Conservation (phyloP, 2,797 vertebrate genomes). For the Hoplostethus mediterraneus region DNA sequence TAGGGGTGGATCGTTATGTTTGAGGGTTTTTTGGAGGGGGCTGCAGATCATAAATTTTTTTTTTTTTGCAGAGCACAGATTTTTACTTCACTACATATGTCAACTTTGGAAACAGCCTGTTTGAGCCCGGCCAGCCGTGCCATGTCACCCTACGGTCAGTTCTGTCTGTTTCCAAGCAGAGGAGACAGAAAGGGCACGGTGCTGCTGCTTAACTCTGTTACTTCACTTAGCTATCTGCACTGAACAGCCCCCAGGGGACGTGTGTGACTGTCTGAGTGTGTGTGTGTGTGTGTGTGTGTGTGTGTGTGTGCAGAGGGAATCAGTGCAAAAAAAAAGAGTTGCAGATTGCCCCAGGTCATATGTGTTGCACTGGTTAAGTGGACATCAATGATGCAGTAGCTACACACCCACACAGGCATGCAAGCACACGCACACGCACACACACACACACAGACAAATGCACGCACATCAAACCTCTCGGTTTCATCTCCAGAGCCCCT, state of each 20-base stretch:
- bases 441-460: not conserved
- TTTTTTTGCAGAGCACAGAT: no score
- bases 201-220: conserved; percentile 59
- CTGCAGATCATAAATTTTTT: no score
- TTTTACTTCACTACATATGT: not conserved
- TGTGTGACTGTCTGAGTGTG: conserved; percentile 10
- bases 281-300: conserved; percentile 13
- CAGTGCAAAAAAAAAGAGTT: conserved; percentile 54
- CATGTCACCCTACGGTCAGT: conserved; percentile 50
- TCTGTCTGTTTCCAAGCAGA: conserved; percentile 55
- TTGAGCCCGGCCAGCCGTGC: conserved; percentile 18
- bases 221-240: conserved; percentile 53
- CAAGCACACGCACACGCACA: conserved; percentile 23
- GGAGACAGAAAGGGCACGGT: conserved; percentile 46
- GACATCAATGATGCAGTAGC: conserved; percentile 79
- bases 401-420: conserved; percentile 44
- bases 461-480: conserved; percentile 60
- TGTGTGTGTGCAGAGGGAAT: conserved; percentile 49
- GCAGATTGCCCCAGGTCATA: conserved; percentile 57
- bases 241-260: conserved; percentile 42
- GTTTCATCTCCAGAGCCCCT: conserved; percentile 71
- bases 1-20: not conserved
- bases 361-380: conserved; percentile 70
- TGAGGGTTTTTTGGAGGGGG: no score
- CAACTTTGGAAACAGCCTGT: conserved; percentile 8